These are phyloP conservation scores for Altica lythri DNA, from an alignment of 2,888 invertebrate species.

Conservation along the genomic window DNA sequence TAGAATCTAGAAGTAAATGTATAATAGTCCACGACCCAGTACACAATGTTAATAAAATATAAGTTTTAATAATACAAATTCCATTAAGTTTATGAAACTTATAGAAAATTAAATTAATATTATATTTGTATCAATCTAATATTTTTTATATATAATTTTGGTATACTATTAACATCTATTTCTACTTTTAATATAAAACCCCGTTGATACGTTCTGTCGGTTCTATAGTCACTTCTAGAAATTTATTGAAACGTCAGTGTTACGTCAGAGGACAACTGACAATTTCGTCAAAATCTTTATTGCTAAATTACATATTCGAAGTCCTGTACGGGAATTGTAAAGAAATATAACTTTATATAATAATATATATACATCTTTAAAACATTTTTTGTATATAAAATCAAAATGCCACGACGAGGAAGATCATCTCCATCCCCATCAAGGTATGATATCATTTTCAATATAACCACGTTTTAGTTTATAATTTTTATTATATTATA, in stretches of 20 bases:
- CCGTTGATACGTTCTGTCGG: too few species aligned
- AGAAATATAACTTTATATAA: not conserved
- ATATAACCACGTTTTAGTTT: not conserved
- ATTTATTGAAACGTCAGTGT: not conserved
- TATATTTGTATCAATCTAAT: too few species aligned
- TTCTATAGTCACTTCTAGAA: not conserved
- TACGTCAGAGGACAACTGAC: not conserved
- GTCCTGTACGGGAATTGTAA: not conserved
- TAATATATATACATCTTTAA: not conserved
- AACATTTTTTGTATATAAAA: not conserved
- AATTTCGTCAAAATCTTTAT: not conserved
- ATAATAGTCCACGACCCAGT: too few species aligned
- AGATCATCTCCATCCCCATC: conserved; percentile 1
- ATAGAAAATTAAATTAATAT: too few species aligned
- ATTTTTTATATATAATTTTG: too few species aligned
- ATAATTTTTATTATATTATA: too few species aligned
- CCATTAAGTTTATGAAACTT: too few species aligned
- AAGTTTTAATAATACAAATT: too few species aligned
- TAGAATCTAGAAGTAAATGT: too few species aligned
- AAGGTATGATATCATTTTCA: not conserved
- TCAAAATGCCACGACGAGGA: conserved; percentile 7
- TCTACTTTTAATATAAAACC: too few species aligned
- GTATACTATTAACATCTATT: too few species aligned
- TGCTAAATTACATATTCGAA: not conserved
- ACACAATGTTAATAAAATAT: too few species aligned